Percentiles rank a stretch among this genome's conserved stretches.
phyloP scores from a whole-genome alignment of 2,113 vertebrate genomes.

The Oreotragus oreotragus region DNA sequence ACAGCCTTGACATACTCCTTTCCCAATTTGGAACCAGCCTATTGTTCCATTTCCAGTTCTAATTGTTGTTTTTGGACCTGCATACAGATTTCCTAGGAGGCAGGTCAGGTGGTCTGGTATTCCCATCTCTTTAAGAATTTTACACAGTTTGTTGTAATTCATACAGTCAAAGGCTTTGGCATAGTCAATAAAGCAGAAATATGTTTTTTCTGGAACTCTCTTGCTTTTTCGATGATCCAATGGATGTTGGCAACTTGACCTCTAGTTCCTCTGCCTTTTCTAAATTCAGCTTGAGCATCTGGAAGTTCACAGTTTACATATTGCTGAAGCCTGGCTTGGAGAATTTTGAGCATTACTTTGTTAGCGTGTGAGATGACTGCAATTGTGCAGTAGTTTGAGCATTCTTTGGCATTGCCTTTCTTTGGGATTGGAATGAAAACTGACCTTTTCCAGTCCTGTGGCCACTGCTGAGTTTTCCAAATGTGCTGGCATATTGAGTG shows the following conservation, averaged over 20 bases:
- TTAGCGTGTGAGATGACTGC: background rate
- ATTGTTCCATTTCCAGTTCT: background rate
- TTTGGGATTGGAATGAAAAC: background rate
- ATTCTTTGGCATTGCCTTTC: background rate
- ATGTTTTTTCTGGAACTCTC: background rate
- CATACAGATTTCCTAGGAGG: background rate
- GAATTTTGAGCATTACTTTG: background rate
- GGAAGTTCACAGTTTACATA: accelerated
- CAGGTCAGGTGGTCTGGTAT: background rate
- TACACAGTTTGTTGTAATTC: background rate
- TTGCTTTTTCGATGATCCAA: background rate
- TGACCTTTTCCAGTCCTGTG: background rate
- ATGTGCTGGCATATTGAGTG: background rate
- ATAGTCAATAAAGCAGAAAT: background rate
- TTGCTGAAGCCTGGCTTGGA: background rate
- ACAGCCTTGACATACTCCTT: background rate
- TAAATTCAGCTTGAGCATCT: background rate
- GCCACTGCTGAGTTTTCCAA: background rate
- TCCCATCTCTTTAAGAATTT: background rate
- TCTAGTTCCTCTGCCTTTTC: background rate
- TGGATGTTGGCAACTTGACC: background rate
- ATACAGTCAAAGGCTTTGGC: background rate
- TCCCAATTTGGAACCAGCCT: background rate
- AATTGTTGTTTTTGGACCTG: background rate
- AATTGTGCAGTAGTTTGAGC: background rate